Percentiles rank a stretch among this genome's conserved stretches.
Evolutionary conservation across 2,797 vertebrate species (phyloP).

Genomic region (Emydoidea blandingii): DNA sequence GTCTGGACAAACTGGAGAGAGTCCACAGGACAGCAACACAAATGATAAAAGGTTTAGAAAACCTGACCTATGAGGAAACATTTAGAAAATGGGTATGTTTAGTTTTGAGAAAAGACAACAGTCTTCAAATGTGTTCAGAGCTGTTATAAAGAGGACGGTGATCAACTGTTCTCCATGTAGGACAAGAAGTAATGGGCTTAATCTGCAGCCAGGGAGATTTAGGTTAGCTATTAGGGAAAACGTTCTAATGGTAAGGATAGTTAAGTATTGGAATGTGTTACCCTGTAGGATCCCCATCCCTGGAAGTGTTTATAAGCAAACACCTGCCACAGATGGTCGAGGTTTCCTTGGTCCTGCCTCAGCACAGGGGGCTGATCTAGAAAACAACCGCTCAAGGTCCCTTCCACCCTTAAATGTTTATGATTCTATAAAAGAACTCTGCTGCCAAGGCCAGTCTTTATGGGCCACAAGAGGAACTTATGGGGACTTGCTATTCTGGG

Average conservation of each 20-base stretch:
- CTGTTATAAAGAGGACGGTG: too few species aligned
- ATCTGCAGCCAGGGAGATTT: background rate
- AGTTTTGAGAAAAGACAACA: background rate
- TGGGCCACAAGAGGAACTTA: slow-evolving; percentile 11
- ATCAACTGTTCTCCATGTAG: background rate
- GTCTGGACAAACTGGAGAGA: background rate
- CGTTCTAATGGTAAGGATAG: background rate
- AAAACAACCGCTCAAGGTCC: background rate
- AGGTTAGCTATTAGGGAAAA: background rate
- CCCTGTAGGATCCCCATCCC: background rate
- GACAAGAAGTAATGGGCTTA: background rate
- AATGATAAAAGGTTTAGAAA: background rate
- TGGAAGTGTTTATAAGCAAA: background rate
- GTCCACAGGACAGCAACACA: background rate
- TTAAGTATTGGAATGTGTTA: background rate
- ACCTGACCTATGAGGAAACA: background rate
- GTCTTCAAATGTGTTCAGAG: too few species aligned
- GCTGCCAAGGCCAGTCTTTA: background rate
- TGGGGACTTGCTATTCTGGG: background rate
- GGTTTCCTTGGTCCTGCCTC: background rate
- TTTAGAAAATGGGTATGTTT: background rate
- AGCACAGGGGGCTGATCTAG: background rate
- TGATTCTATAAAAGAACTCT: fast-evolving
- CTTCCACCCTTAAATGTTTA: background rate
- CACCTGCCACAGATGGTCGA: background rate